phyloP scores from a whole-genome alignment of 2,888 invertebrate genomes.

The Hydriomena furcata region DNA sequence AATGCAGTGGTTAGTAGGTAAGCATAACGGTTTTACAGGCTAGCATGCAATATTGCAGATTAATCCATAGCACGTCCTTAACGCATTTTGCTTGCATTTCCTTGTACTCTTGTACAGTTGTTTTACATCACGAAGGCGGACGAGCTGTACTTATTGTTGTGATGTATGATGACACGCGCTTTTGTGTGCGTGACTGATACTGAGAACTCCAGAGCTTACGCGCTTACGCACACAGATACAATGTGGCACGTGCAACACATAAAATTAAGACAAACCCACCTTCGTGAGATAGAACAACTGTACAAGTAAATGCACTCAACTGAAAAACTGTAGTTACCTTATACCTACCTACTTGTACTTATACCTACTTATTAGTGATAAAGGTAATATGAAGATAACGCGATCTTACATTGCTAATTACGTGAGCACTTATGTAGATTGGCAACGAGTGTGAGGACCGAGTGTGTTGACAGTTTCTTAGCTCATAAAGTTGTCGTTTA shows the following conservation, averaged over 20 bases:
- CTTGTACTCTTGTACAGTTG: not conserved
- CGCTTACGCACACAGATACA: too few relatives aligned
- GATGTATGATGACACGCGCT: too few relatives aligned
- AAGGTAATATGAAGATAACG: slow-evolving; percentile 17
- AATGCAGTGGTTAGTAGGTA: not conserved
- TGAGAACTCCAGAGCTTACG: too few relatives aligned
- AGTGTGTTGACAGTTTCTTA: not conserved
- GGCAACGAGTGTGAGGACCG: not conserved
- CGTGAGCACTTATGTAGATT: slow-evolving; percentile 17
- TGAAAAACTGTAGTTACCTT: too few relatives aligned
- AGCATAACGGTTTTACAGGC: not conserved
- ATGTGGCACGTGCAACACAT: too few relatives aligned
- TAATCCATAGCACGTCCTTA: not conserved
- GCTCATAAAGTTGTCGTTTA: not conserved
- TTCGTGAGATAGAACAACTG: too few relatives aligned
- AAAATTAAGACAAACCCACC: too few relatives aligned
- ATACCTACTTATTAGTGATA: slow-evolving; percentile 1
- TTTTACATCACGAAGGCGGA: too few relatives aligned
- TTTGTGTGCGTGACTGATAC: too few relatives aligned
- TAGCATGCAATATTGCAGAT: not conserved
- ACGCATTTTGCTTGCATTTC: not conserved
- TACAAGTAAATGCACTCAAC: too few relatives aligned
- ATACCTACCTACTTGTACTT: slow-evolving; percentile 1
- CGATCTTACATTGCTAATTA: slow-evolving; percentile 16
- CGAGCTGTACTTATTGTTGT: too few relatives aligned